Base-by-base conservation (phyloP, 2,888 invertebrate species). In the Dusona sp. region DNA sequence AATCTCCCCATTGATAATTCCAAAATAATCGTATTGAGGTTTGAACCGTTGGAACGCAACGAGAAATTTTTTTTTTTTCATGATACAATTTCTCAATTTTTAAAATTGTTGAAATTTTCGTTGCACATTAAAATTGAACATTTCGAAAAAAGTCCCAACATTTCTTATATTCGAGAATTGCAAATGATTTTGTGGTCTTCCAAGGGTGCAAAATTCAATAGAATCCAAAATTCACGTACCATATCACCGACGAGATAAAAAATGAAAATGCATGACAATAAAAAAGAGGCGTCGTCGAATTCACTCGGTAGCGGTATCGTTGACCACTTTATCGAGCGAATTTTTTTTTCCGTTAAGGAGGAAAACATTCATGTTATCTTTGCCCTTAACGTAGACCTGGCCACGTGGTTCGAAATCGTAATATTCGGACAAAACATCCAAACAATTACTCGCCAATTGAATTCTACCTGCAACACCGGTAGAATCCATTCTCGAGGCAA, bases 401-500 rank as follows among this genome's bases (percentile, higher is more conserved):
- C 99, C 99, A 3, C 99, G 96, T n/a, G 96, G 97, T 92, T 98
- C 98, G 93, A 99, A 98, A 79, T 97, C 97, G 94, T 98, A 99
- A 90, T 95, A 95, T 22, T 96, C 95, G 51, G 96, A 95, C 51
- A 99, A 95, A 22, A 97, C 95, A 0, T 96, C 94, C 65, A 98
- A 94, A 91, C 97, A 97, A 82, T 97, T 96, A 91, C 97, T 97
- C 19, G 98, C 97, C 3, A 98, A 96, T 93, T 98, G 98, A 89
- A 99, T 97, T 73, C 97, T 95, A 84, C 98, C 97, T 4, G 97
- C 96, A 13, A 99, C 96, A 0, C 99, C 99, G 0, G 99, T 99
- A 0, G 98, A 98, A 94, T 99, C 99, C 99, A 99, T 99, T 79
- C 99, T 95, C 9, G 98, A 98, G 0, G 99, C 98, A 83, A 99